phyloP scores from a whole-genome alignment of 2,888 invertebrate species.

The Apantesis nais region DNA sequence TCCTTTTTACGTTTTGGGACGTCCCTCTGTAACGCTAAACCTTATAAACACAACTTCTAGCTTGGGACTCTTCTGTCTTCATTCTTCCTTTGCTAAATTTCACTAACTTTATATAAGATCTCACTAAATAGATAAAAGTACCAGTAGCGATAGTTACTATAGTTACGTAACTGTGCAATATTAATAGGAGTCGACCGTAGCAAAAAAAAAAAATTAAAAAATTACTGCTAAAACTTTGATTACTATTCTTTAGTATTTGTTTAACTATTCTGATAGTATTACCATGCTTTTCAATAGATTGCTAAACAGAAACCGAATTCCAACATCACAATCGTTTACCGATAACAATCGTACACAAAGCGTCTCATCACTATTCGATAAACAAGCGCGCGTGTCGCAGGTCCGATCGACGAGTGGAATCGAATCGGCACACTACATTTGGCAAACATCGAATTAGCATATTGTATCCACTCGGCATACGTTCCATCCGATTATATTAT shows the following conservation, averaged over 20 bases:
- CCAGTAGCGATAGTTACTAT: too few relatives aligned
- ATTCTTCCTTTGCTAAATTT: too few relatives aligned
- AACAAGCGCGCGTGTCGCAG: conserved; percentile 44
- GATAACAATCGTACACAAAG: conserved; percentile 27
- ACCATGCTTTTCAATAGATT: neutral
- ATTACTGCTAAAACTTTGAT: neutral
- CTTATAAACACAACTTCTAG: too few relatives aligned
- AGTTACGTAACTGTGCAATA: too few relatives aligned
- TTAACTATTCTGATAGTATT: neutral
- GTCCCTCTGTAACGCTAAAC: too few relatives aligned
- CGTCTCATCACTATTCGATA: conserved; percentile 44
- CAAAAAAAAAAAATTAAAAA: neutral
- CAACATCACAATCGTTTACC: conserved; percentile 6
- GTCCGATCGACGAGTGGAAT: conserved; percentile 45
- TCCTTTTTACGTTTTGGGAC: neutral
- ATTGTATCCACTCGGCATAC: conserved; percentile 49
- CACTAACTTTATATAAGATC: too few relatives aligned
- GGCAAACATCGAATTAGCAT: conserved; percentile 66
- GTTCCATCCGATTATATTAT: conserved; percentile 57
- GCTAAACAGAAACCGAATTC: neutral
- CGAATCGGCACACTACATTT: conserved; percentile 57
- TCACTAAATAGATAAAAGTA: too few relatives aligned
- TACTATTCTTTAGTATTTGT: neutral
- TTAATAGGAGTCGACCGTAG: neutral
- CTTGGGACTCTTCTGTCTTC: too few relatives aligned